These are phyloP conservation scores for Paraplagusia blochii DNA, from an alignment of 2,113 vertebrate species.

Conservation along the genomic window DNA sequence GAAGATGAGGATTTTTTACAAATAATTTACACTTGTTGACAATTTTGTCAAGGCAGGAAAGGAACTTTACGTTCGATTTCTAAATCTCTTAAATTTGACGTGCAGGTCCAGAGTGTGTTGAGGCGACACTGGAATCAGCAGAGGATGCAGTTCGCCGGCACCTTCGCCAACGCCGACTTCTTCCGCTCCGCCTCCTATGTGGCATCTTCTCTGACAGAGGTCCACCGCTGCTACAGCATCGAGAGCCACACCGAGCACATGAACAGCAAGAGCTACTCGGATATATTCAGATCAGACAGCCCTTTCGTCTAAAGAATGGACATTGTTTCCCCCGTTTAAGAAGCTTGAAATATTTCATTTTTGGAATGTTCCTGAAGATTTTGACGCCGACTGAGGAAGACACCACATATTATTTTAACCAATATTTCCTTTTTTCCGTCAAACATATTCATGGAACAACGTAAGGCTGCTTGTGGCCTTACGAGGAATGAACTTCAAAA, in stretches of 20 bases:
- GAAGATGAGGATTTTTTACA: too few relatives aligned
- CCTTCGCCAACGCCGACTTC: constrained; percentile 85
- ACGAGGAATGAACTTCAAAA: too few relatives aligned
- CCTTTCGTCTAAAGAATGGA: constrained; percentile 76
- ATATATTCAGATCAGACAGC: constrained; percentile 82
- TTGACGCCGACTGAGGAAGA: background rate
- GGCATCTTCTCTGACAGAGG: constrained; percentile 87
- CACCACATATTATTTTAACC: background rate
- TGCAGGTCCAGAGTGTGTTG: constrained; percentile 87
- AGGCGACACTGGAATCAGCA: constrained; percentile 94
- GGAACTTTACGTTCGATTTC: background rate
- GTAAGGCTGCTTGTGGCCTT: background rate
- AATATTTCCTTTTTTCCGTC: background rate
- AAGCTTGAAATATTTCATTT: constrained; percentile 2
- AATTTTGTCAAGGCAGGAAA: too few relatives aligned
- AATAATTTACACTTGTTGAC: too few relatives aligned
- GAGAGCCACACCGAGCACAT: constrained; percentile 87
- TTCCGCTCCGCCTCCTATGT: constrained; percentile 89
- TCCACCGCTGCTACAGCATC: constrained; percentile 85
- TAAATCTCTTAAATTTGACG: background rate
- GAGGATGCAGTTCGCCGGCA: constrained; percentile 88
- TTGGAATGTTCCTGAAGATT: background rate
- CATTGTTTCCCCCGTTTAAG: background rate
- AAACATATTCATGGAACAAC: background rate
- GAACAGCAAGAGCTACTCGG: constrained; percentile 88